Evolutionary conservation across 2,888 invertebrate species (phyloP), one percentile per base, ranked within the genome.

Genomic region (Spodoptera picta): DNA sequence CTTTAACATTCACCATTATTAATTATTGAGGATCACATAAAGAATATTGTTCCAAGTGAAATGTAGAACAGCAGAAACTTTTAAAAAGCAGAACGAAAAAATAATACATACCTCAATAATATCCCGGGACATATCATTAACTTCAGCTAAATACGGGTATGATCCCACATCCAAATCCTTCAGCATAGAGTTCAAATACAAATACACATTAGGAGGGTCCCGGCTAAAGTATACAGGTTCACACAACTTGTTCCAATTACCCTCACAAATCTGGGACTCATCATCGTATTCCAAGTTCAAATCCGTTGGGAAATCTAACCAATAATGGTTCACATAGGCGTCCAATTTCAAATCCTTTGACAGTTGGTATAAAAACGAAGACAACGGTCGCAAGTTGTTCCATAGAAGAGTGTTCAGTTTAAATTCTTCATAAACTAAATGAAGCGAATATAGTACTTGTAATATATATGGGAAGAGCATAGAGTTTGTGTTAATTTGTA

Each of bases 341-440:
- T 95, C 92, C 60, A 98, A 92, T 60, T 96, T 95, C 80, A 99
- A 95, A 91, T 98, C 98, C 47, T 95, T 95, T 0, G 98, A 95
- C 47, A 99, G 86, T 83, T 97, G 97, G 83, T 97, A 96, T 43
- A 99, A 89, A 62, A 98, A 95, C 72, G 92, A 84, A 0, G 96
- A 97, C 46, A 99, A 84, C 0, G 96, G 95, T 58, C 96, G 95
- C 67, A 98, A 87, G 76, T 97, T 96, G 60, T 96, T 96, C 51
- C 95, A 95, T 74, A 97, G 91, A 0, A 97, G 91, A 0, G 96
- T 95, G 81, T 98, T 97, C 60, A 99, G 88, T 86, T 99, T 99
- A 4, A 98, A 93, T 84, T 99, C 98, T 95, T 99, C 99, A 83
- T 99, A 99, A 0, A 98, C 95, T 41, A 99, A 93, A 92, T 99